Evolutionary conservation across 2,797 vertebrate species (phyloP).

Genomic region (Podarcis siculus): DNA sequence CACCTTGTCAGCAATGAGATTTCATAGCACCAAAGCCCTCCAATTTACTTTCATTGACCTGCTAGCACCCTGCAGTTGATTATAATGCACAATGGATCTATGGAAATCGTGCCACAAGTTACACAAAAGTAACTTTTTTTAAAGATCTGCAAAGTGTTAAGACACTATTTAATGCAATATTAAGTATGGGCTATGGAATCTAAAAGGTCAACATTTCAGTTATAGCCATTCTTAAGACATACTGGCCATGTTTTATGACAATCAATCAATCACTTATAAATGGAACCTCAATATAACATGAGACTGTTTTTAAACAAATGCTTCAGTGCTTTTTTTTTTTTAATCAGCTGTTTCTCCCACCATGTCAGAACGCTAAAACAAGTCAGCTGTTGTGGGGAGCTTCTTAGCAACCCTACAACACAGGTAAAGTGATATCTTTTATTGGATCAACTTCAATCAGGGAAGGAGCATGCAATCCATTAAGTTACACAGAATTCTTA

Average conservation of each 20-base stretch:
- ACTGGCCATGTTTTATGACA: conserved; percentile 1
- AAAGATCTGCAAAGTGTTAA: conserved; percentile 4
- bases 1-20: conserved; percentile 13
- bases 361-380: conserved; percentile 12
- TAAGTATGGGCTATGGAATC: neutral
- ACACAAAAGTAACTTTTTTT: neutral
- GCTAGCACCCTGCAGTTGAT: neutral
- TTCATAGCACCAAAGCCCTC: neutral
- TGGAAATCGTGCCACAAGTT: neutral
- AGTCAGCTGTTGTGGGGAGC: conserved; percentile 20
- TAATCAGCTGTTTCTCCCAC: conserved; percentile 15
- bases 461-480: neutral
- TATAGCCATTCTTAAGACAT: conserved; percentile 8
- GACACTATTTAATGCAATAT: conserved; percentile 5
- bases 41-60: neutral
- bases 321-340: neutral
- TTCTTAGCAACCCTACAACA: conserved; percentile 25
- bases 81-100: neutral
- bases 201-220: conserved; percentile 10
- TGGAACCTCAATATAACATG: conserved; percentile 33
- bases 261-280: conserved; percentile 39
- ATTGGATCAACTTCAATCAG: neutral
- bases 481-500: conserved; percentile 9
- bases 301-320: conserved; percentile 30
- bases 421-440: conserved; percentile 25